A percentile compares a stretch with the other conserved stretches of the same genome.
These are phyloP conservation scores for Copsychus sechellarum DNA, from an alignment of 2,113 vertebrate genomes.

Conservation along the genomic window DNA sequence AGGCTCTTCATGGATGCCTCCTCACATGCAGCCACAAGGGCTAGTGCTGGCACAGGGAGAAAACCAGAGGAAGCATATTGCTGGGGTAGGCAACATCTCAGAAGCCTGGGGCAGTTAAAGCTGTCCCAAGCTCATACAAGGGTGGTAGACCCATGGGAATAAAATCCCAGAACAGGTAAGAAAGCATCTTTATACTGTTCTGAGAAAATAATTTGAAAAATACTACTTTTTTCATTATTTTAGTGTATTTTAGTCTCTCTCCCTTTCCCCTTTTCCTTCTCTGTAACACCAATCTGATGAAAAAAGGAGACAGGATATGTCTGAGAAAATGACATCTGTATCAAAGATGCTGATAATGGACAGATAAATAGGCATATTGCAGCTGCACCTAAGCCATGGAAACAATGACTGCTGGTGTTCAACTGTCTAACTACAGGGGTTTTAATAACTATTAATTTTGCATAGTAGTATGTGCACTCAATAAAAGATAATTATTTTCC, in stretches of 20 bases:
- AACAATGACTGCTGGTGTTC: neutral
- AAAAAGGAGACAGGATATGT: neutral
- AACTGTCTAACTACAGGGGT: neutral
- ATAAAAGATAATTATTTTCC: neutral
- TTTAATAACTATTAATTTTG: neutral
- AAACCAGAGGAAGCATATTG: neutral
- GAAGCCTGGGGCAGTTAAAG: neutral
- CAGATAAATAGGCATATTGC: neutral
- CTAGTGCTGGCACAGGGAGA: neutral
- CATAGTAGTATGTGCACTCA: neutral
- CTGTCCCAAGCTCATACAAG: neutral
- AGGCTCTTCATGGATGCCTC: neutral
- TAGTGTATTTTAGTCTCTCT: neutral
- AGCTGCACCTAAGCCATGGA: neutral
- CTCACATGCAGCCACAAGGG: neutral
- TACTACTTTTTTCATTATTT: neutral
- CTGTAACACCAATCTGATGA: neutral
- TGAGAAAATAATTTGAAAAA: neutral
- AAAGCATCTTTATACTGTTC: neutral
- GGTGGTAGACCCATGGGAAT: neutral
- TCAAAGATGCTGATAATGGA: neutral
- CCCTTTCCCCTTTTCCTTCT: neutral
- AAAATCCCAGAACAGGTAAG: neutral
- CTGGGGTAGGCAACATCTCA: neutral
- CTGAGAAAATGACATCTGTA: neutral